These are phyloP conservation scores for Chelonia mydas DNA, from an alignment of 2,797 vertebrate genomes.

Conservation along the genomic window DNA sequence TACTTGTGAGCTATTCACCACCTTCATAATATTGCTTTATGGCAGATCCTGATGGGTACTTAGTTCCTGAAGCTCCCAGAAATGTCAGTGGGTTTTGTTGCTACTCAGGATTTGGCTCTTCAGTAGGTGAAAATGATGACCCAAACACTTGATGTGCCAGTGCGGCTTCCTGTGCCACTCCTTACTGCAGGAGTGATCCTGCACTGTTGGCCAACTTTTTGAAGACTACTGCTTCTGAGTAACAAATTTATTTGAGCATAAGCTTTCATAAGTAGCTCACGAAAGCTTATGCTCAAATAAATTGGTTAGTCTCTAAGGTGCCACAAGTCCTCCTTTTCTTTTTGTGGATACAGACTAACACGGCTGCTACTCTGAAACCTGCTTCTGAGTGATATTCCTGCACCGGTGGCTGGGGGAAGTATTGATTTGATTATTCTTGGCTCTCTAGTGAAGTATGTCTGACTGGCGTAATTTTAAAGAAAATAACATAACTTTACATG, in stretches of 20 bases:
- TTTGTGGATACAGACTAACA: too few species aligned
- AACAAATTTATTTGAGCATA: too few species aligned
- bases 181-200: accelerated
- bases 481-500: constrained; percentile 28
- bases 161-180: neutral
- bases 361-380: neutral
- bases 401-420: constrained; percentile 36
- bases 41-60: neutral
- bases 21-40: neutral
- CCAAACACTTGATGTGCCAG: neutral
- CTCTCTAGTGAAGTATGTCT: neutral
- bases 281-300: too few species aligned
- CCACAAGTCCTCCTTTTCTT: too few species aligned
- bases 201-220: accelerated
- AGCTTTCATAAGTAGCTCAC: too few species aligned
- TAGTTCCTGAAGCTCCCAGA: neutral
- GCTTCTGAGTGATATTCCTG: neutral
- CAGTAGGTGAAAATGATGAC: constrained; percentile 49
- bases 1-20: neutral
- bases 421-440: constrained; percentile 33
- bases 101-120: neutral
- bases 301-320: too few species aligned
- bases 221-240: neutral
- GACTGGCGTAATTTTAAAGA: constrained; percentile 32
- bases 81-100: constrained; percentile 16